Base-by-base conservation (phyloP, 2,797 vertebrate genomes). In the Pachyuromys duprasi region DNA sequence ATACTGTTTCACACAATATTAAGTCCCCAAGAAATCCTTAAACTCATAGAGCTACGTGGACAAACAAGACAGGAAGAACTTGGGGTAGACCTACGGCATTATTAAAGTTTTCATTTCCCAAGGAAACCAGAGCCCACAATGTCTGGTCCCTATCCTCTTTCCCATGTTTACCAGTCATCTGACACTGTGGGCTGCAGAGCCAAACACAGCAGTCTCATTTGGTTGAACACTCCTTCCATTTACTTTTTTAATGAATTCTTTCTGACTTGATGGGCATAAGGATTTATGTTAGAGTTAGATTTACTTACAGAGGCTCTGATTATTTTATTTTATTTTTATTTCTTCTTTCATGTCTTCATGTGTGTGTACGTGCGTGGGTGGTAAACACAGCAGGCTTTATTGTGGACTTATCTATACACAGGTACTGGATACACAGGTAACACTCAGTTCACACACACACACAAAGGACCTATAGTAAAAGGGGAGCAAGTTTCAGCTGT, bases 1-100 rank as follows among this genome's bases (percentile, higher is more conserved):
- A 49, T 14, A 2, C 31, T 22, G 0, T 5, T 5, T 20, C 20
- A 2, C 2, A 17, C 9, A 20, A 33, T 14, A 0, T 67, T 67
- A 79, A 80, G 28, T 86, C 15, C 7, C 7, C 8, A 36, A 53
- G 80, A 39, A 74, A 72, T 31, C 2, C 5, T 7, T 42, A n/a
- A 55, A 5, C 20, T 69, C 11, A 26, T 20, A 8, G 11, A 14
- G 13, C 8, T 57, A 24, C 4, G 4, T 11, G 26, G 57, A 13
- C 60, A 65, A 18, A 86, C 11, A 53, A 62, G 3, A 67, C 13
- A 11, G 86, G 13, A 22, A 36, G n/a, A 63, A 6, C 33, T 20
- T 20, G 39, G 31, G 2, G 28, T 24, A 42, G 42, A 70, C 26
- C 9, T 15, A 31, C 7, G 55, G 9, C 8, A 2, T 36, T 67